A percentile compares a stretch with the other conserved stretches of the same genome.
These are phyloP conservation scores for Nephrotoma guestfalica DNA, from an alignment of 2,888 invertebrate species.

Conservation along the genomic window DNA sequence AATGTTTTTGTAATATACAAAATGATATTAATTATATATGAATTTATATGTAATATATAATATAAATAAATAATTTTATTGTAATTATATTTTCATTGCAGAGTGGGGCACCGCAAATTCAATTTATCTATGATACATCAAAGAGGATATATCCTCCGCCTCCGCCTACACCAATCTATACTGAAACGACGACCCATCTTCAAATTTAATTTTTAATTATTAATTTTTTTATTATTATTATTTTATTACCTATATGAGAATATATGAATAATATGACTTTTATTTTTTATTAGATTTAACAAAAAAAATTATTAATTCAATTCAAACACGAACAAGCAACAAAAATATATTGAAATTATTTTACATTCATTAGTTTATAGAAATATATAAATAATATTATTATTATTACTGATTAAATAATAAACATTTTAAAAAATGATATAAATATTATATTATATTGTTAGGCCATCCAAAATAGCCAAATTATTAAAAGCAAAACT, in stretches of 20 bases:
- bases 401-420: not conserved
- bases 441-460: not conserved
- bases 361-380: not conserved
- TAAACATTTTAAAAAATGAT: not conserved
- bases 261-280: not conserved
- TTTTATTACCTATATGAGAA: not conserved
- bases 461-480: not conserved
- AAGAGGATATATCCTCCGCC: not conserved
- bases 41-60: not conserved
- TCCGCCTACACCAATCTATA: not conserved
- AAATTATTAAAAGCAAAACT: not conserved
- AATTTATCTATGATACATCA: slow-evolving; percentile 1
- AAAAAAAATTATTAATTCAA: not conserved
- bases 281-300: not conserved
- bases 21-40: not conserved
- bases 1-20: not conserved
- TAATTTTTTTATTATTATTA: not conserved
- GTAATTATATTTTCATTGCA: not conserved
- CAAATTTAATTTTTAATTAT: not conserved
- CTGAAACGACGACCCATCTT: not conserved
- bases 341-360: not conserved
- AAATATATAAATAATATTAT: not conserved
- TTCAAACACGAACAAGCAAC: not conserved
- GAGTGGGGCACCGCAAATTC: not conserved
- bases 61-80: not conserved